These are phyloP conservation scores for Lypha dubia DNA, from an alignment of 2,888 invertebrate species.

Conservation along the genomic window DNA sequence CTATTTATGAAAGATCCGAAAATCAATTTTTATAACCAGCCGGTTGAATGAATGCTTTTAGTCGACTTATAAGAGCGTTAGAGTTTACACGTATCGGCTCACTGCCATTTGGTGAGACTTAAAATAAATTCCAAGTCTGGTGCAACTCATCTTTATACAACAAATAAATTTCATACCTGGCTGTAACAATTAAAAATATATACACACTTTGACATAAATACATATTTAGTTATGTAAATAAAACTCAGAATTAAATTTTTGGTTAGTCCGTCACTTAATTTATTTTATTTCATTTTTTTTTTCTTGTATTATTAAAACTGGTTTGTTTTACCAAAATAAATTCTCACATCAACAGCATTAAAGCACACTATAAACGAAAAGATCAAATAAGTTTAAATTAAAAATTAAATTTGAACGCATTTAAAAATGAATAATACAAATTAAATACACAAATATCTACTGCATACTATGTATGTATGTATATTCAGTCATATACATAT, in stretches of 20 bases:
- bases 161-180: slow-evolving; percentile 9
- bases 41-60: slow-evolving; percentile 54
- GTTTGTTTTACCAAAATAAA: slow-evolving; percentile 44
- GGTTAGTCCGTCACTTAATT: no score
- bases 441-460: slow-evolving; percentile 5
- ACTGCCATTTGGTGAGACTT: slow-evolving; percentile 45
- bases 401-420: slow-evolving; percentile 41
- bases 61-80: slow-evolving; percentile 70
- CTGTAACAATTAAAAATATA: slow-evolving; percentile 5
- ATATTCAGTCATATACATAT: neutral
- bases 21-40: slow-evolving; percentile 57
- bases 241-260: slow-evolving; percentile 10
- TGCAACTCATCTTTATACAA: slow-evolving; percentile 27
- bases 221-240: slow-evolving; percentile 13
- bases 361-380: slow-evolving; percentile 23
- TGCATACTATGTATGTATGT: slow-evolving; percentile 18
- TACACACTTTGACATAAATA: no score
- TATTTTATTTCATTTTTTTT: no score
- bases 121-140: slow-evolving; percentile 44
- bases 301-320: slow-evolving; percentile 52
- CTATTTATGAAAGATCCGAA: slow-evolving; percentile 56
- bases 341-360: neutral
- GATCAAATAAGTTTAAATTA: slow-evolving; percentile 15
- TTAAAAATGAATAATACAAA: neutral
- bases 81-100: slow-evolving; percentile 62